These are phyloP conservation scores for Charina bottae DNA, from an alignment of 2,113 vertebrate genomes.

Conservation along the genomic window DNA sequence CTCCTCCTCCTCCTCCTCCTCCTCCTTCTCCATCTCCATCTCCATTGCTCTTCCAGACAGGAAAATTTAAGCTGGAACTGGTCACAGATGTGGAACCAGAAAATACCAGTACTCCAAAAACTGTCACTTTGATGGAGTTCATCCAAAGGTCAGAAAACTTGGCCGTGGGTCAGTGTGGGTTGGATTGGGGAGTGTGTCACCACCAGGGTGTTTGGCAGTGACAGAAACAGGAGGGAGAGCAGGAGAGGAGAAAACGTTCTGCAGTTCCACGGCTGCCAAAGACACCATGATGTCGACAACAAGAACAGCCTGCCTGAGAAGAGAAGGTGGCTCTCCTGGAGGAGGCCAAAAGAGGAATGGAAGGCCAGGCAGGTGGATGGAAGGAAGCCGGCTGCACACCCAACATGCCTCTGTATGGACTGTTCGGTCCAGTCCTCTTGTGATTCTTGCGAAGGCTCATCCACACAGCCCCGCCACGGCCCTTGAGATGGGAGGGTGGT, in stretches of 20 bases:
- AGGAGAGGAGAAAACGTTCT: not conserved
- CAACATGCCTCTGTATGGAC: not conserved
- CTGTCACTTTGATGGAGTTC: slow-evolving; percentile 47
- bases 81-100: slow-evolving; percentile 15
- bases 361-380: not conserved
- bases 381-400: not conserved
- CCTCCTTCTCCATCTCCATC: not conserved
- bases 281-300: too few relatives aligned
- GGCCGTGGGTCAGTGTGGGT: slow-evolving; percentile 49
- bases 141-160: slow-evolving; percentile 52
- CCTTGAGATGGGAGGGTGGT: not conserved
- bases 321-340: not conserved
- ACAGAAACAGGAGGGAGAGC: not conserved
- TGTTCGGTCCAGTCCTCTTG: not conserved
- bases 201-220: slow-evolving; percentile 30
- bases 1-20: slow-evolving; percentile 11
- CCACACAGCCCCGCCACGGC: not conserved
- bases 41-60: slow-evolving; percentile 4
- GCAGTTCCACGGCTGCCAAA: not conserved
- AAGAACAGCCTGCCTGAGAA: not conserved
- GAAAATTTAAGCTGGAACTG: slow-evolving; percentile 50
- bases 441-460: not conserved
- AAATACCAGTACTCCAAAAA: slow-evolving; percentile 29
- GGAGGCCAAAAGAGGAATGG: not conserved
- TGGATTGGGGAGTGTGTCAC: slow-evolving; percentile 37